Evolutionary conservation across 2,888 invertebrate genomes (phyloP), one percentile per base, ranked within the genome.

Genomic region (Azorinus chamasolen): DNA sequence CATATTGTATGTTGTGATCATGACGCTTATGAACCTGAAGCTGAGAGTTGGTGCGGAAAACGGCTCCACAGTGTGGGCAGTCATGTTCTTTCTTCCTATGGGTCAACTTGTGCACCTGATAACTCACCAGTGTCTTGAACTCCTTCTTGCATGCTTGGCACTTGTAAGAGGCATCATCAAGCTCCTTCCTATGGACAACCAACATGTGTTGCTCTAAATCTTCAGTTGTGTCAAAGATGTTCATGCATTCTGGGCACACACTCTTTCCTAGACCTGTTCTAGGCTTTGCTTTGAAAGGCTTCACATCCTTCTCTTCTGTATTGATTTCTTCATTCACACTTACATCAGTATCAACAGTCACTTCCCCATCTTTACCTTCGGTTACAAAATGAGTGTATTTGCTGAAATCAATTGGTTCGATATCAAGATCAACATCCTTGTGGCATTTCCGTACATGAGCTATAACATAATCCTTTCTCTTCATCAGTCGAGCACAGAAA

Each of bases 1-100:
- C 76, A 58, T 69, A 70, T 46, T 77, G 72, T 14, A 73, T 55
- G 39, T 75, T 68, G 65, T 80, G 80, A 27, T 73, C 73, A 63
- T 61, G 58, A 14, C 70, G 37, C 3, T 64, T 55, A 66, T 80
- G 80, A 37, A 66, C 62, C 53, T 74, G 72, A 16, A 80, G 63
- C 25, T 77, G 72, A 39, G 65, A 65, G 39, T 68, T 73, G 24
- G 70, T 70, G 4, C 39, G 20, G 27, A 80, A 80, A 12, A 46
- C 61, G 37, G 73, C 45, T 4, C 70, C 71, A 62, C 80, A 80
- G 18, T 73, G 70, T 14, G 48, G 54, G 55, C 80, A 80, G 24
- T 70, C 65, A 66, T 68, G 54, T 24, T 72, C 66, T 16, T 76
- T 70, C 43, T 73, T 69, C 32, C 72, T 75, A 32, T 79, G 79